These are phyloP conservation scores for Drosophila pegasa DNA, from an alignment of 2,888 invertebrate genomes.

Conservation along the genomic window DNA sequence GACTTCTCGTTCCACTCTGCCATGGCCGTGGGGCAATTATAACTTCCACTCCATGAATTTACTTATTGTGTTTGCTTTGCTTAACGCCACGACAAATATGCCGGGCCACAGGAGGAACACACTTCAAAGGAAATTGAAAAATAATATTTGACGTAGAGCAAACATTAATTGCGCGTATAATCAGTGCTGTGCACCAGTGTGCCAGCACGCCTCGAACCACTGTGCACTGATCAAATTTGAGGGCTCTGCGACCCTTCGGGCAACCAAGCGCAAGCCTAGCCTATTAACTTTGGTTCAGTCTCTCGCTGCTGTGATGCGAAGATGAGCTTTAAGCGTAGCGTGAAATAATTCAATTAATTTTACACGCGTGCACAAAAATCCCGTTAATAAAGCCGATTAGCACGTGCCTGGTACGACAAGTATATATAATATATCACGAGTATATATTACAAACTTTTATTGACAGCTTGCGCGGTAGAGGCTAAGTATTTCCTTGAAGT, in stretches of 20 bases:
- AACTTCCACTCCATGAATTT: constrained; percentile 47
- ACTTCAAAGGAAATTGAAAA: not conserved
- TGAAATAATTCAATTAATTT: constrained; percentile 54
- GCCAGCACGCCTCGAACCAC: constrained; percentile 5
- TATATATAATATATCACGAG: not conserved
- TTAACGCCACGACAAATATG: constrained; percentile 10
- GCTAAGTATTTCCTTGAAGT: constrained; percentile 86
- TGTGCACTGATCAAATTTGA: constrained; percentile 25
- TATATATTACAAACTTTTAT: not conserved
- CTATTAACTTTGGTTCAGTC: constrained; percentile 36
- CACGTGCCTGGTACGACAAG: constrained; percentile 1
- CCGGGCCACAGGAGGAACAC: not conserved
- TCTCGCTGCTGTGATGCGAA: not conserved
- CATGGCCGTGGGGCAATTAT: constrained; percentile 40
- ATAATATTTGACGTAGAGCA: constrained; percentile 6
- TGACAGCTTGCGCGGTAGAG: not conserved
- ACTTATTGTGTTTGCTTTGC: constrained; percentile 32
- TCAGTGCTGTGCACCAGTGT: not conserved
- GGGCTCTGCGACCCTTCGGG: constrained; percentile 21
- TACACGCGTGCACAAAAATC: constrained; percentile 16
- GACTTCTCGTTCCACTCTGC: not conserved
- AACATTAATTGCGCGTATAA: not conserved
- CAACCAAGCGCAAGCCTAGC: constrained; percentile 39
- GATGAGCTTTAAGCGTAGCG: constrained; percentile 22
- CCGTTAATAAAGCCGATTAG: constrained; percentile 36